These are phyloP conservation scores for Mesorhabditis spiculigera DNA, from an alignment of 2,888 invertebrate species.

Conservation along the genomic window DNA sequence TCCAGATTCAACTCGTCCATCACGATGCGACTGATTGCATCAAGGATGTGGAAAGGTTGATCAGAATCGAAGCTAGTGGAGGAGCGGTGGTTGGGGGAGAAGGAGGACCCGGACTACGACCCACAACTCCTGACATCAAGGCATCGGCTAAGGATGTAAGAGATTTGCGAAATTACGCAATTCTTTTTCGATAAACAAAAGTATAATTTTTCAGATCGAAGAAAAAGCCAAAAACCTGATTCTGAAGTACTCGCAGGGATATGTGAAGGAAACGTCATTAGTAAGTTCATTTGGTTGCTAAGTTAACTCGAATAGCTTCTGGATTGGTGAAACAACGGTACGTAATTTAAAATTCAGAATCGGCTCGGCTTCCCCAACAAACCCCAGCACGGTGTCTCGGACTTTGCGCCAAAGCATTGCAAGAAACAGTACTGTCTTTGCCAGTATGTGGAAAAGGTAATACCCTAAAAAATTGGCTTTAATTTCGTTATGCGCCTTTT, in stretches of 20 bases:
- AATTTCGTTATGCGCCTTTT: not conserved
- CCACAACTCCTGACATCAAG: slow-evolving; percentile 14
- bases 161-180: too few species aligned
- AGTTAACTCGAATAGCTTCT: not conserved
- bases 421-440: slow-evolving; percentile 48
- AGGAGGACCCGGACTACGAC: slow-evolving; percentile 10
- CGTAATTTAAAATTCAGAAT: slow-evolving; percentile 28
- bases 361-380: slow-evolving; percentile 50
- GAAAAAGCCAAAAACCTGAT: slow-evolving; percentile 34
- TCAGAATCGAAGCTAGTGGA: slow-evolving; percentile 35
- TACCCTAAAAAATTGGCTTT: not conserved
- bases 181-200: too few species aligned
- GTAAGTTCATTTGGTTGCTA: not conserved
- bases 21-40: slow-evolving; percentile 45
- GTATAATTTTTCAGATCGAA: slow-evolving; percentile 14
- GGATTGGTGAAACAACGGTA: not conserved
- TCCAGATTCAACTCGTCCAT: slow-evolving; percentile 51
- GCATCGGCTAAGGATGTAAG: slow-evolving; percentile 8
- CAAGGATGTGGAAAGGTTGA: slow-evolving; percentile 40
- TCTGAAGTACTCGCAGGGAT: slow-evolving; percentile 47
- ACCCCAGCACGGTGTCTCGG: slow-evolving; percentile 51
- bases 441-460: slow-evolving; percentile 50
- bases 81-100: slow-evolving; percentile 34
- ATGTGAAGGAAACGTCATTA: slow-evolving; percentile 42
- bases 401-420: slow-evolving; percentile 54